Base-by-base conservation (phyloP, 2,113 vertebrate genomes). In the Willisornis vidua region DNA sequence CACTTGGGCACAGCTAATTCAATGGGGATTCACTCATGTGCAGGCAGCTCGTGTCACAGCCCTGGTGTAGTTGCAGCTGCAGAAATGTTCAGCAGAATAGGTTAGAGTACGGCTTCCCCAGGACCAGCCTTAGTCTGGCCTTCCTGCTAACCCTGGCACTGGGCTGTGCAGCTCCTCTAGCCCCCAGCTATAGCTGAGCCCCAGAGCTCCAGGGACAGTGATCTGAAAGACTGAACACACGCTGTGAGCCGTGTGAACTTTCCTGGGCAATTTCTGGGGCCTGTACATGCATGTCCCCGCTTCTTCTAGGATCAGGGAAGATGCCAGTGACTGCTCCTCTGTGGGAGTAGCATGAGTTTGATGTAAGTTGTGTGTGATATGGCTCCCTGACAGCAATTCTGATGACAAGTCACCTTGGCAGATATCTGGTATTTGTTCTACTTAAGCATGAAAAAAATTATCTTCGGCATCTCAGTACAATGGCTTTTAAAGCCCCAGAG, bases 401-500 rank as follows among this genome's bases (percentile, higher is more conserved):
- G 52, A 51, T 88, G 52, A 77, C 41, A 89, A 67, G 41, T 67
- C 76, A 84, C 76, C 48, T 70, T 66, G 59, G 72, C 74, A 91
- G 49, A 6, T 37, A 95, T 7, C 57, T 71, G 33, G 33, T 62
- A 66, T 86, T 87, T 95, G 67, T 85, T 83, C 61, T 67, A 46
- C 33, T 88, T 88, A 17, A 70, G n/a, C 15, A 83, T 79, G 46
- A 55, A 89, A 89, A 59, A 58, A 49, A n/a, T 14, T 48, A 65
- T 79, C 37, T 65, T 37, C 66, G 54, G 19, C 20, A 49, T 84
- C 65, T 93, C 48, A 67, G 19, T 80, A n/a, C 26, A 51, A 86
- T 0, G 3, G 68, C 39, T 29, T 92, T 93, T 87, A 85, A 94
- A 94, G 49, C 37, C 25, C 51, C 48, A 81, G 76, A 80, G 49